A percentile compares a stretch with the other conserved stretches of the same genome.
Evolutionary conservation across 2,113 vertebrate species (phyloP).

Genomic region (Rhizomys pruinosus): DNA sequence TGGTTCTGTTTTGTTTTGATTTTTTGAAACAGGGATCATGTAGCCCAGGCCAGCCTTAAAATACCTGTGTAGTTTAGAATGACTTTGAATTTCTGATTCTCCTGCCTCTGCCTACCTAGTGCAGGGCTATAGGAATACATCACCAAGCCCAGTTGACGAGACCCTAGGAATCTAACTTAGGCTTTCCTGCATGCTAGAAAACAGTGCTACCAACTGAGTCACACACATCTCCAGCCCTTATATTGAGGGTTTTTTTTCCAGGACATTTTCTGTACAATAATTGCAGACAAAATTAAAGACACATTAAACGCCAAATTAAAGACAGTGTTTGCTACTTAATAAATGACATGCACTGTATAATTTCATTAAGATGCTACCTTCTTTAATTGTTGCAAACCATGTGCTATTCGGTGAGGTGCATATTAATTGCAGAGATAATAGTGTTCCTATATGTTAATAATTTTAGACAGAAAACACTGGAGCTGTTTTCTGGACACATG

Average conservation of each 20-base stretch:
- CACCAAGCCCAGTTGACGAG: background rate
- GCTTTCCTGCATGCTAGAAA: background rate
- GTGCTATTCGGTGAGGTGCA: slow-evolving; percentile 83
- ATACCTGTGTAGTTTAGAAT: background rate
- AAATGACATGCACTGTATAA: slow-evolving; percentile 83
- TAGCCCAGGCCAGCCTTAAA: background rate
- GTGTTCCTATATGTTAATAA: slow-evolving; percentile 88
- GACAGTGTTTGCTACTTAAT: slow-evolving; percentile 84
- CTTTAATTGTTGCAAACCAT: slow-evolving; percentile 84
- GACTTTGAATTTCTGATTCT: background rate
- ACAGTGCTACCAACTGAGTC: background rate
- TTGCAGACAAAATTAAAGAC: slow-evolving; percentile 83
- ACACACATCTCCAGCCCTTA: background rate
- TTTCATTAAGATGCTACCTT: slow-evolving; percentile 83
- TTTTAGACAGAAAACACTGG: slow-evolving; percentile 86
- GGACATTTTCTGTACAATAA: slow-evolving; percentile 74
- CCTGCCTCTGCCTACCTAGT: background rate
- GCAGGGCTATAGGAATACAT: background rate
- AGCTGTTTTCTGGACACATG: slow-evolving; percentile 80
- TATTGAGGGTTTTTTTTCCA: too few species aligned
- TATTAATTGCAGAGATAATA: slow-evolving; percentile 87
- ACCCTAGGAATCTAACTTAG: background rate
- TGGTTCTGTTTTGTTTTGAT: background rate
- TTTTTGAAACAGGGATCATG: background rate
- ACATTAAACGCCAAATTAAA: slow-evolving; percentile 86